Base-by-base conservation (phyloP, 2,113 vertebrate species). In the Mohoua ochrocephala region DNA sequence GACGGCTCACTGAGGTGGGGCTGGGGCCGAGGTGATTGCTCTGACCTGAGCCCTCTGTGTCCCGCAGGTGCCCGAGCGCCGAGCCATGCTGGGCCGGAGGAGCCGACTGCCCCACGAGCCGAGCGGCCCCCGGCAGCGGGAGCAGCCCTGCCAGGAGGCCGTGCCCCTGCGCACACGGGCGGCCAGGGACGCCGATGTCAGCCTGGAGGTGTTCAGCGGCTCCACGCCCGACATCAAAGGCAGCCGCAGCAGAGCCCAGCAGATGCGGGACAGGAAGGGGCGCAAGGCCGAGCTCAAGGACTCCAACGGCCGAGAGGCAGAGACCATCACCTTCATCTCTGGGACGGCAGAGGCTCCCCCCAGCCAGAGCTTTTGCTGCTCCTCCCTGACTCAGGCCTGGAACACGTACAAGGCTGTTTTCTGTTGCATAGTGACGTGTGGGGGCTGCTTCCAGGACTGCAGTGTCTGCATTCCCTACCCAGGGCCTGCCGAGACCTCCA, bases 251-350 rank as follows among this genome's bases (percentile, higher is more conserved):
- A 27, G 91, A 6, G 80, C 78, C 30, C 96, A 91, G 93, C 95
- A 94, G 69, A 73, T 15, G 70, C n/a, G 94, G 49, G 96, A 87
- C 10, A 98, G 98, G 95, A 95, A 94, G 7, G 70, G 98, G 21
- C 97, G 97, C 75, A 98, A 93, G 67, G 94, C 97, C 11, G 98
- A 98, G 84, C 95, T 98, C 30, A 97, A 97, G 8, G 98, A 98
- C 28, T 95, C 98, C 21, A 98, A 98, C 0, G 98, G 97, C 15
- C 97, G 98, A 3, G 98, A 98, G 59, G 98, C 98, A 0, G 99
- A 99, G 96, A 99, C 98, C 3, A 98, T 99, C 44, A 99, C 98
- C 84, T 99, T 99, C 78, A 98, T 99, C 89, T 99, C 99, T 0
- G 98, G 98, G 3, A 98, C 99, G 0, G 98, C 98, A 16, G 99